Evolutionary conservation across 2,113 vertebrate species (phyloP).

Genomic region (Pao palembangensis): DNA sequence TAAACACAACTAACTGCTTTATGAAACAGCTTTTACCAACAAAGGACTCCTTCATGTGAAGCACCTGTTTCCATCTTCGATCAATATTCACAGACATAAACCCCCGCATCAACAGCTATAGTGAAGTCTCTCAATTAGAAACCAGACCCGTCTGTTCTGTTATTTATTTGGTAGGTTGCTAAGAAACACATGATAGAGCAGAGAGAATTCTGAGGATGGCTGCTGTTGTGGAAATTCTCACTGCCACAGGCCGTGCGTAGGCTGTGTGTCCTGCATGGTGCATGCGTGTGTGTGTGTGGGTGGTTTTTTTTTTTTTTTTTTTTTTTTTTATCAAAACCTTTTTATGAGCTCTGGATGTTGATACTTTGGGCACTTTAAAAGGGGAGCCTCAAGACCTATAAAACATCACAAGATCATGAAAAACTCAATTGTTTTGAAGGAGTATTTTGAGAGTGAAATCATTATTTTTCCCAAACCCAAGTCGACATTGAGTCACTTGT

Average conservation of each 20-base stretch:
- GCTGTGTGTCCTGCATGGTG: constrained; percentile 6
- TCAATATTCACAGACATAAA: constrained; percentile 14
- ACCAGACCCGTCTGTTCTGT: constrained; percentile 30
- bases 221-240: constrained; percentile 62
- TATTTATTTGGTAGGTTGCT: constrained; percentile 66
- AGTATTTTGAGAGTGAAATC: not conserved
- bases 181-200: constrained; percentile 54
- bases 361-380: constrained; percentile 30
- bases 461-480: not conserved
- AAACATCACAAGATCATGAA: constrained; percentile 19
- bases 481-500: no score
- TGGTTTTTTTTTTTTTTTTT: not conserved
- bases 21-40: constrained; percentile 12
- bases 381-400: constrained; percentile 11
- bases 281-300: not conserved
- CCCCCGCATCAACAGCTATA: constrained; percentile 18
- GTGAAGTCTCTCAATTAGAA: constrained; percentile 38
- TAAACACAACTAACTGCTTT: constrained; percentile 37
- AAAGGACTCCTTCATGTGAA: constrained; percentile 6
- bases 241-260: constrained; percentile 30
- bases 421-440: not conserved
- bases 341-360: constrained; percentile 32
- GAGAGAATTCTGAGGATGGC: constrained; percentile 34
- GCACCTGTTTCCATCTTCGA: constrained; percentile 13
- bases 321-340: constrained; percentile 44